Evolutionary conservation across 1,140 invertebrate species (phyloP).

Genomic region (Drosophila guanche): DNA sequence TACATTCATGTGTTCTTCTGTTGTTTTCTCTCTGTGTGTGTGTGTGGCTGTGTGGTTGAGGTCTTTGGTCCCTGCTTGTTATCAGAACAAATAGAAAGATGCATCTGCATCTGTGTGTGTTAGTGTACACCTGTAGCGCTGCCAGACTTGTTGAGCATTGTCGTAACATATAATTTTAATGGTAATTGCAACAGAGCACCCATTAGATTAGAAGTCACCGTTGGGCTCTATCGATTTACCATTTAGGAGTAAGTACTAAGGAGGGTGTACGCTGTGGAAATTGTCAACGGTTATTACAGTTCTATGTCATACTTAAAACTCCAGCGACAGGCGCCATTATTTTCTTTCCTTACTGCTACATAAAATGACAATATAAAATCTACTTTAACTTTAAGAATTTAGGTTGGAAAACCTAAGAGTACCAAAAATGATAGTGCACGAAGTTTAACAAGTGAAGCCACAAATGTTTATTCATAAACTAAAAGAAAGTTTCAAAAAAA

Average conservation of each 20-base stretch:
- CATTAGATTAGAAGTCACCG: conserved; percentile 33
- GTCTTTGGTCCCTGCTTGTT: conserved; percentile 53
- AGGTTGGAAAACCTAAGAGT: no score
- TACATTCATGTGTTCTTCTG: conserved; percentile 23
- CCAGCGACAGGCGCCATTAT: conserved; percentile 9
- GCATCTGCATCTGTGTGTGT: neutral
- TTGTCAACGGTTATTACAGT: conserved; percentile 24
- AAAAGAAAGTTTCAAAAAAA: no score
- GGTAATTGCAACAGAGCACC: conserved; percentile 30
- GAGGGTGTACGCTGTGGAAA: conserved; percentile 25
- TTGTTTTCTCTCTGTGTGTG: neutral
- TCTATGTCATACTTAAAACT: conserved; percentile 29
- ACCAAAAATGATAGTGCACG: no score
- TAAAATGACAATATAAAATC: neutral
- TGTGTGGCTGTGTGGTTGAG: conserved; percentile 11
- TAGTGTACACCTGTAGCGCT: conserved; percentile 30
- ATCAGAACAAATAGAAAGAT: conserved; percentile 13
- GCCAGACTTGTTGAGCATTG: conserved; percentile 52
- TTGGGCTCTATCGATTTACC: conserved; percentile 42
- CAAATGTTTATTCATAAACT: no score
- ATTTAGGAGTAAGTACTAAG: conserved; percentile 39
- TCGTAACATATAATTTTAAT: conserved; percentile 27
- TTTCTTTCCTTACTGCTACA: conserved; percentile 2
- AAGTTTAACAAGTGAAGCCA: no score
- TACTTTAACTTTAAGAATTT: no score